Evolutionary conservation across 2,113 vertebrate species (phyloP).

Genomic region (Seriola rivoliana): DNA sequence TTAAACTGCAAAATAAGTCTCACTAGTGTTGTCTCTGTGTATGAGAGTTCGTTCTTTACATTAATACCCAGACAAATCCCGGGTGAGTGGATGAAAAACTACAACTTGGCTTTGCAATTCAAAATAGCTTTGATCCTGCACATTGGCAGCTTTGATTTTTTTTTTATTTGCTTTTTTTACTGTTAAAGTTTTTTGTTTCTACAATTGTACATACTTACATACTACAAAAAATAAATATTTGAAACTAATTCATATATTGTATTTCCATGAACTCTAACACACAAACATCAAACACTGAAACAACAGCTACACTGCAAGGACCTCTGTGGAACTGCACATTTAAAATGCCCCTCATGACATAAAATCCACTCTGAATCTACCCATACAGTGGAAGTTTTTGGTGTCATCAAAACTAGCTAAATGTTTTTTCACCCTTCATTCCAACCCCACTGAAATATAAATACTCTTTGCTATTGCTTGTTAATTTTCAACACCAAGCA

Average conservation of each 20-base stretch:
- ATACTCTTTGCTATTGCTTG: neutral
- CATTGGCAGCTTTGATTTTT: constrained; percentile 10
- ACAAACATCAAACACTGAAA: neutral
- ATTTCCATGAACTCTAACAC: neutral
- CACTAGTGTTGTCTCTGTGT: constrained; percentile 8
- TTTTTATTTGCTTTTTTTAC: constrained; percentile 32
- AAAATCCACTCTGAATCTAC: neutral
- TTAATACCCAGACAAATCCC: neutral
- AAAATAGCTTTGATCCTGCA: constrained; percentile 5
- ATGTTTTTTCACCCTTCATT: constrained; percentile 16
- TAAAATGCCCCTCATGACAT: neutral
- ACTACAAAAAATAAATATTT: constrained; percentile 55
- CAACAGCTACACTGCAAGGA: constrained; percentile 1
- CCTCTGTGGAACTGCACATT: neutral
- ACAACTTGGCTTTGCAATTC: neutral
- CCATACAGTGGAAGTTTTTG: neutral
- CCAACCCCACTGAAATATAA: neutral
- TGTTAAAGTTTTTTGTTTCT: constrained; percentile 6
- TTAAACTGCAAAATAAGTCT: neutral
- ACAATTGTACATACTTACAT: constrained; percentile 20
- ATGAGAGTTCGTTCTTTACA: neutral
- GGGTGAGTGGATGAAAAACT: neutral
- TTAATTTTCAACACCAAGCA: too few species aligned
- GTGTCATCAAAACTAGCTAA: neutral
- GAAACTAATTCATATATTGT: constrained; percentile 16